Evolutionary conservation across 2,888 invertebrate genomes (phyloP).

Genomic region (Taphrorychus bicolor): DNA sequence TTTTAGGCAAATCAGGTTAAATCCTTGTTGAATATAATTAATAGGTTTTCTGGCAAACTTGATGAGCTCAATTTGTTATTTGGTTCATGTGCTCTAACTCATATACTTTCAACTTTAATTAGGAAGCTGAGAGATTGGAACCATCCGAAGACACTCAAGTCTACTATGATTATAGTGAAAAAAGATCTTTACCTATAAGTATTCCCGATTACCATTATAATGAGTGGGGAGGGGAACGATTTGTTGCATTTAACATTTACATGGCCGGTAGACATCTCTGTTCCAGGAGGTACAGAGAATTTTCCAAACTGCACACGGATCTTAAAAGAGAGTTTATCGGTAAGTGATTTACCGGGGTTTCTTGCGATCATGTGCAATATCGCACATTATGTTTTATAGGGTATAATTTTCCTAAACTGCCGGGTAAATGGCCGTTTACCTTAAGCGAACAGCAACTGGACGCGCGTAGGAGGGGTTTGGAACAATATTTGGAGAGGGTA

Average conservation of each 20-base stretch:
- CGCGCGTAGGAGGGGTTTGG: slow-evolving; percentile 89
- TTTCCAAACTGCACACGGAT: slow-evolving; percentile 85
- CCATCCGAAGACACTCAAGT: slow-evolving; percentile 83
- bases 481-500: slow-evolving; percentile 97
- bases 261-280: slow-evolving; percentile 99
- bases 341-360: too few species aligned
- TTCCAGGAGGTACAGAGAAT: slow-evolving; percentile 95
- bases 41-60: too few species aligned
- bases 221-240: slow-evolving; percentile 87
- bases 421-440: slow-evolving; percentile 98
- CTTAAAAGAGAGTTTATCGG: slow-evolving; percentile 93
- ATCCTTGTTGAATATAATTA: too few species aligned
- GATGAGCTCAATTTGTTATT: background rate
- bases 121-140: slow-evolving; percentile 85
- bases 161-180: slow-evolving; percentile 92
- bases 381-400: slow-evolving; percentile 60
- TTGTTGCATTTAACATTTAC: slow-evolving; percentile 96
- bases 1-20: too few species aligned
- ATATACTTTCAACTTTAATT: background rate
- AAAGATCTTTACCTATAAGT: slow-evolving; percentile 85
- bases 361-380: too few species aligned
- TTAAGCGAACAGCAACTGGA: slow-evolving; percentile 98
- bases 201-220: slow-evolving; percentile 95
- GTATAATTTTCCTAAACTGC: slow-evolving; percentile 96
- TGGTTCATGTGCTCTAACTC: too few species aligned